A percentile compares a stretch with the other conserved stretches of the same genome.
Conservation (phyloP, 2,113 vertebrate genomes). For the Solenodon paradoxus region DNA sequence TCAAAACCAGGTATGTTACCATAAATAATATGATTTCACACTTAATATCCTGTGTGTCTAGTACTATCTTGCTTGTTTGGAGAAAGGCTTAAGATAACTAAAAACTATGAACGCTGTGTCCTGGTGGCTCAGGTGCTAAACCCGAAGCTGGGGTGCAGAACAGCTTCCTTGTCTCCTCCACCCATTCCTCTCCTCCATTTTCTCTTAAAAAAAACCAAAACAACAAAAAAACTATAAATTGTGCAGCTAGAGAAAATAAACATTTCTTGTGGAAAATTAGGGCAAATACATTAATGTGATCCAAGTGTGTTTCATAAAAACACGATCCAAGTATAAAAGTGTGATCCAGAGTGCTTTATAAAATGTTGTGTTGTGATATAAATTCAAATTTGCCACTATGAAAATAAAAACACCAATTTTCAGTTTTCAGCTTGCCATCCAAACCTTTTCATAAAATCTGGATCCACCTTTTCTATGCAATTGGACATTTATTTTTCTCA, state of each 20-base stretch:
- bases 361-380: not conserved
- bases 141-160: too few species aligned
- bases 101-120: too few species aligned
- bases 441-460: not conserved
- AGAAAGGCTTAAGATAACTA: conserved; percentile 32
- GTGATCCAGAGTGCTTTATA: not conserved
- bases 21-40: not conserved
- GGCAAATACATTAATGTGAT: not conserved
- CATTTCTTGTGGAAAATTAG: not conserved
- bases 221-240: not conserved
- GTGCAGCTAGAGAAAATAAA: conserved; percentile 25
- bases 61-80: conserved; percentile 36
- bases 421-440: not conserved
- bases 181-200: too few species aligned
- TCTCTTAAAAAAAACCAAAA: too few species aligned
- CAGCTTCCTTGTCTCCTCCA: too few species aligned
- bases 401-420: not conserved
- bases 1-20: conserved; percentile 23
- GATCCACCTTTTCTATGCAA: not conserved
- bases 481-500: conserved; percentile 30
- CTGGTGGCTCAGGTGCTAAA: too few species aligned
- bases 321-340: not conserved
- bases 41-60: not conserved
- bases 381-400: not conserved
- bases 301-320: not conserved